phyloP scores from a whole-genome alignment of 2,888 invertebrate species.

The Xestia c-nigrum region DNA sequence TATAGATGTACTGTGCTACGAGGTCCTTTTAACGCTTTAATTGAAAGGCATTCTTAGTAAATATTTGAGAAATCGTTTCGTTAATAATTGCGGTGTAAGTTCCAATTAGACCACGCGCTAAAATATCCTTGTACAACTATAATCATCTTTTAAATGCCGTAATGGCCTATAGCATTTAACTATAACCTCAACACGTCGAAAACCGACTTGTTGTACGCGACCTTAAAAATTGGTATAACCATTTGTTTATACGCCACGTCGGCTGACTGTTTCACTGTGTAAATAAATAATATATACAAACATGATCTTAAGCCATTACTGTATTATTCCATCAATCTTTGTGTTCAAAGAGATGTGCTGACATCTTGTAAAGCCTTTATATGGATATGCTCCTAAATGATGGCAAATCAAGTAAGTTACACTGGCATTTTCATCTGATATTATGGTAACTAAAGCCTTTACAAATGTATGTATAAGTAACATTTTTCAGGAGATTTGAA shows the following conservation, averaged over 20 bases:
- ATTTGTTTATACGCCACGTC: conserved; percentile 36
- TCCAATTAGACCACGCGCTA: background rate
- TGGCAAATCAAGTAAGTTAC: background rate
- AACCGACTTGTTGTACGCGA: conserved; percentile 25
- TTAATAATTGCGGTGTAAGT: background rate
- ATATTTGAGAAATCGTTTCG: background rate
- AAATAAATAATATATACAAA: conserved; percentile 23
- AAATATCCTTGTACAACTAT: background rate
- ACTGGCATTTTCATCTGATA: background rate
- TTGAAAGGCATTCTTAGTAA: background rate
- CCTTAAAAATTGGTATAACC: conserved; percentile 46
- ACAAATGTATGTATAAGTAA: background rate
- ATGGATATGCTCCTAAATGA: background rate
- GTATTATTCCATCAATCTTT: conserved; percentile 56
- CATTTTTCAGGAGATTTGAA: background rate
- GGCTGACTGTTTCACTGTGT: conserved; percentile 35
- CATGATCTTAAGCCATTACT: conserved; percentile 34
- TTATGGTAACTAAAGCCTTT: background rate
- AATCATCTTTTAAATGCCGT: background rate
- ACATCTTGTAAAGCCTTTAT: conserved; percentile 1
- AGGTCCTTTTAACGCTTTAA: background rate
- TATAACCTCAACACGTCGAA: conserved; percentile 11
- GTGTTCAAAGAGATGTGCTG: conserved; percentile 38
- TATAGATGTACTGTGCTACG: background rate
- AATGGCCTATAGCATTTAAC: background rate